Percentiles rank a stretch among this genome's conserved stretches.
Evolutionary conservation across 2,888 invertebrate species (phyloP).

Genomic region (Drosophila picticornis): DNA sequence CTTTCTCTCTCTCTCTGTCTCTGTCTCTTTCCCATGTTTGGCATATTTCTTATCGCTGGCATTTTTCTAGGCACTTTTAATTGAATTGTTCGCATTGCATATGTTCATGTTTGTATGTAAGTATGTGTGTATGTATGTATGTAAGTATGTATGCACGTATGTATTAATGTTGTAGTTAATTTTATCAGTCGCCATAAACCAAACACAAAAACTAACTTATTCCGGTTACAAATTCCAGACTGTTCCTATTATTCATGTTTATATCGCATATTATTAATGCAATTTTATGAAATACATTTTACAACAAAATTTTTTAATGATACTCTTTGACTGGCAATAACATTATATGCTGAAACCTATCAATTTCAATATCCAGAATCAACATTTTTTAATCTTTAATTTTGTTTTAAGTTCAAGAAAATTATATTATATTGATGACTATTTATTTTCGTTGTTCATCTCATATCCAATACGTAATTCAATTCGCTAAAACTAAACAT

Average conservation of each 20-base stretch:
- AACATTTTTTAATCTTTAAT: not conserved
- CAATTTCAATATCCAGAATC: not conserved
- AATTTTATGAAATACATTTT: not conserved
- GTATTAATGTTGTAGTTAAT: not conserved
- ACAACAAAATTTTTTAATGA: not conserved
- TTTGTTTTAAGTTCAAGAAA: not conserved
- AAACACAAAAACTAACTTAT: constrained; percentile 27
- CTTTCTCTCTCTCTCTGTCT: not conserved
- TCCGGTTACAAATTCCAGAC: constrained; percentile 27
- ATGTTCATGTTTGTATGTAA: constrained; percentile 10
- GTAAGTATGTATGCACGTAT: not conserved
- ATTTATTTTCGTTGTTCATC: not conserved
- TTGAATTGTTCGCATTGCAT: constrained; percentile 56
- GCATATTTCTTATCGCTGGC: constrained; percentile 27
- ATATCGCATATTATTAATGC: constrained; percentile 2
- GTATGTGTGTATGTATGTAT: not conserved
- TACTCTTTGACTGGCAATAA: not conserved
- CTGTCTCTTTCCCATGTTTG: not conserved
- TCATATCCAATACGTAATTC: not conserved
- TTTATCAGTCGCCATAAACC: constrained; percentile 48
- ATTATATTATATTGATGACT: not conserved
- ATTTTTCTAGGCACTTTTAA: constrained; percentile 40
- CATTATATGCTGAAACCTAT: not conserved
- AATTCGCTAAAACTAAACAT: not conserved
- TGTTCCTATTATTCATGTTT: not conserved